phyloP scores from a whole-genome alignment of 1,140 invertebrate genomes.

The Solenopsis invicta region DNA sequence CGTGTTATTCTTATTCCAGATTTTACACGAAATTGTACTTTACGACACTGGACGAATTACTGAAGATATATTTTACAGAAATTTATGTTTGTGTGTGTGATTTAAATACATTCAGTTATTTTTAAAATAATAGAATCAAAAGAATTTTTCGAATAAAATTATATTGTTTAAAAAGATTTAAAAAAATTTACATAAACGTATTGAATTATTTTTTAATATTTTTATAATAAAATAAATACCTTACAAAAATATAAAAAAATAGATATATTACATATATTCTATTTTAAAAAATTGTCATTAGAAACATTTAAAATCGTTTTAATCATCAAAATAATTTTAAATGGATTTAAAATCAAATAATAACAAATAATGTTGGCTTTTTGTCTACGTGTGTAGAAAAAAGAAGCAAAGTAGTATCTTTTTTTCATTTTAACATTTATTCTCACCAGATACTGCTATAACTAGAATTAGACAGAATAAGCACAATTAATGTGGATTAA shows the following conservation, averaged over 20 bases:
- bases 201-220: not conserved
- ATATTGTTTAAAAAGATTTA: too few species aligned
- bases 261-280: not conserved
- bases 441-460: not conserved
- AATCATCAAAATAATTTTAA: too few species aligned
- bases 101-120: too few species aligned
- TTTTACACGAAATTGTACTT: not conserved
- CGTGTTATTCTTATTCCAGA: not conserved
- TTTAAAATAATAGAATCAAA: too few species aligned
- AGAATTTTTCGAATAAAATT: too few species aligned
- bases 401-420: not conserved
- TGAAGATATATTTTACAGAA: not conserved
- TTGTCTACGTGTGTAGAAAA: not conserved
- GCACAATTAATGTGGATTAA: conserved; percentile 4
- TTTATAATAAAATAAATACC: not conserved
- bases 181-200: not conserved
- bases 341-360: too few species aligned
- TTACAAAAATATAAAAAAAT: not conserved
- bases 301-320: not conserved
- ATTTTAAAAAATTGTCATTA: not conserved
- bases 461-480: not conserved
- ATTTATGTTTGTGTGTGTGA: not conserved
- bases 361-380: too few species aligned
- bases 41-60: not conserved
- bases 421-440: not conserved